Evolutionary conservation across 2,113 vertebrate genomes (phyloP), one percentile per base, ranked within the genome.

Genomic region (Cephalopholis sonnerati): DNA sequence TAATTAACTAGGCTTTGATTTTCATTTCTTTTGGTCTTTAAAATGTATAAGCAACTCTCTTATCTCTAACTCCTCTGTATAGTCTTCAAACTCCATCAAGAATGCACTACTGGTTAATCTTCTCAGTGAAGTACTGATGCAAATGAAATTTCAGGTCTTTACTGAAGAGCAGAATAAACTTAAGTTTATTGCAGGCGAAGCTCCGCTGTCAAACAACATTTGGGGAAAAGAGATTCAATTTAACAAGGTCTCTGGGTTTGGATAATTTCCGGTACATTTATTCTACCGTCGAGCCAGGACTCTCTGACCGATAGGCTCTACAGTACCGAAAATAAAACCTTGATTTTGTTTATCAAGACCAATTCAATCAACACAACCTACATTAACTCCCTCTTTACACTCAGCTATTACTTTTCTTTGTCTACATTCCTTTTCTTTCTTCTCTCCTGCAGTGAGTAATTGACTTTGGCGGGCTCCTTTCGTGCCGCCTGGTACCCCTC

Each of bases 341-440:
- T 12, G 61, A 67, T 82, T 78, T 79, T 81, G 65, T 87, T 82
- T 85, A 88, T 84, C 71, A 81, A 58, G 62, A 66, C 53, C 73
- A 77, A 76, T 88, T 89, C 53, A 88, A 84, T 51, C 58, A 85
- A 44, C 74, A 50, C 71, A 63, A 74, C 62, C 58, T 66, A 55
- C 81, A 86, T 86, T 79, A 85, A 63, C n/a, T 58, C 25, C 58
- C 5, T 36, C 51, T 77, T 64, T 24, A 66, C 27, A 39, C 39
- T 36, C 17, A 48, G 66, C 36, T 24, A 63, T 84, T 83, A 81
- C 79, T 80, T 85, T 79, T 17, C 27, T 67, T 71, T 77, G 74
- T 81, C 86, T 70, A 17, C 69, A 54, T 81, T 78, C 36, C 36
- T 77, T 82, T 74, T 29, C 17, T 36, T 58, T 66, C 20, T 51